Conservation (phyloP, 2,888 invertebrate species). For the Apodemia duryi region DNA sequence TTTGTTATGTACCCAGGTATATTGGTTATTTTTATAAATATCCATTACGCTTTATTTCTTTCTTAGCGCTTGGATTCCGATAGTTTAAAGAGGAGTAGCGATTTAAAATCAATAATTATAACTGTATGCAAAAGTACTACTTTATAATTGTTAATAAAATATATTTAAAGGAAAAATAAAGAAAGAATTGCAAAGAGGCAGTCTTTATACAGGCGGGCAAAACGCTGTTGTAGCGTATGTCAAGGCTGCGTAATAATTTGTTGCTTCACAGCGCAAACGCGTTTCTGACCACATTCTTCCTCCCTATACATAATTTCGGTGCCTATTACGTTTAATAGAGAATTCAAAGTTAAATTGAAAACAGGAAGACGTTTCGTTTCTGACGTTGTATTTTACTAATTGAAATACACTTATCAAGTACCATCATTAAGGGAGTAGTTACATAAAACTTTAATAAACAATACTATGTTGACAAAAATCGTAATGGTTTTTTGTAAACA, state of each 20-base stretch:
- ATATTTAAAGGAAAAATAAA: background rate
- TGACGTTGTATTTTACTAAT: no score
- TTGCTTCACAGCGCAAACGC: slow-evolving; percentile 2
- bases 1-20: no score
- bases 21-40: no score
- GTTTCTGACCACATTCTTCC: background rate
- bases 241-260: background rate
- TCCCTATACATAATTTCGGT: background rate
- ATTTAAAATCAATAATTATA: background rate
- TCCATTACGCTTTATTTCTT: no score
- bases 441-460: no score
- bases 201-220: background rate
- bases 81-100: no score
- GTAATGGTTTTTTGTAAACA: no score
- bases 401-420: no score
- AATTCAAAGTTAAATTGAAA: background rate
- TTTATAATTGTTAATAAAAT: background rate
- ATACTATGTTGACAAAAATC: no score
- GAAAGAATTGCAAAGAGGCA: background rate
- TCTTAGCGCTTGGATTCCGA: no score
- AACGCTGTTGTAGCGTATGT: background rate
- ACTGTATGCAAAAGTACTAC: background rate
- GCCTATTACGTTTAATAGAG: background rate
- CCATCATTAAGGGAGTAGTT: no score
- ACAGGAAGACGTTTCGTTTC: background rate